Evolutionary conservation across 2,113 vertebrate species (phyloP).

Genomic region (Tetrao urogallus): DNA sequence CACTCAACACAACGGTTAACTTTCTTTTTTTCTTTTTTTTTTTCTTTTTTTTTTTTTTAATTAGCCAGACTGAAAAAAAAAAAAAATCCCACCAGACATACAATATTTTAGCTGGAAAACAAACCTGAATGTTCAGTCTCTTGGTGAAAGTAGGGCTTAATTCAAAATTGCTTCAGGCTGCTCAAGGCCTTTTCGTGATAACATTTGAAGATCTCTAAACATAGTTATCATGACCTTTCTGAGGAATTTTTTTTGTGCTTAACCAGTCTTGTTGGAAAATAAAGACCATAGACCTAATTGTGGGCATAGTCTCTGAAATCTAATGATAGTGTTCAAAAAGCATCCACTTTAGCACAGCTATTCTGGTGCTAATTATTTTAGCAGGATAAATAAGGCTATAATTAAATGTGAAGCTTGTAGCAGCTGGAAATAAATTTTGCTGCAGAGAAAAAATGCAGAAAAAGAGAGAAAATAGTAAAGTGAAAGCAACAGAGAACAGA

Average conservation of each 20-base stretch:
- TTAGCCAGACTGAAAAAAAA: not conserved
- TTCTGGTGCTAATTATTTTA: not conserved
- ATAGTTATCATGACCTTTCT: not conserved
- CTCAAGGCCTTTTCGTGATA: accelerated
- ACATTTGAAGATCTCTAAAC: not conserved
- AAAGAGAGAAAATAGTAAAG: not conserved
- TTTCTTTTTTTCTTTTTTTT: not conserved
- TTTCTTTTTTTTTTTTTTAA: not conserved
- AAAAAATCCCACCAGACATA: not conserved
- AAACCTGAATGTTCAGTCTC: not conserved
- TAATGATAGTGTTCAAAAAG: not conserved
- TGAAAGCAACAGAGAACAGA: not conserved
- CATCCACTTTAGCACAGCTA: not conserved
- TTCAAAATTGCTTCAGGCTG: not conserved
- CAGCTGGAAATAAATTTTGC: not conserved
- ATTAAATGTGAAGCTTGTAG: not conserved
- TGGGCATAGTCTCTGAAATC: not conserved
- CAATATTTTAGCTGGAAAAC: not conserved
- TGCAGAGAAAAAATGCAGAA: not conserved
- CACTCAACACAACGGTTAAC: not conserved
- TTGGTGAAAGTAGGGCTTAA: not conserved
- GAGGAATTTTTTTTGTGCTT: not conserved
- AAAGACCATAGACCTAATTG: not conserved
- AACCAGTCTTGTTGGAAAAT: not conserved
- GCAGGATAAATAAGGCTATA: not conserved